phyloP scores from a whole-genome alignment of 2,797 vertebrate species.

The Anolis apletophallus region DNA sequence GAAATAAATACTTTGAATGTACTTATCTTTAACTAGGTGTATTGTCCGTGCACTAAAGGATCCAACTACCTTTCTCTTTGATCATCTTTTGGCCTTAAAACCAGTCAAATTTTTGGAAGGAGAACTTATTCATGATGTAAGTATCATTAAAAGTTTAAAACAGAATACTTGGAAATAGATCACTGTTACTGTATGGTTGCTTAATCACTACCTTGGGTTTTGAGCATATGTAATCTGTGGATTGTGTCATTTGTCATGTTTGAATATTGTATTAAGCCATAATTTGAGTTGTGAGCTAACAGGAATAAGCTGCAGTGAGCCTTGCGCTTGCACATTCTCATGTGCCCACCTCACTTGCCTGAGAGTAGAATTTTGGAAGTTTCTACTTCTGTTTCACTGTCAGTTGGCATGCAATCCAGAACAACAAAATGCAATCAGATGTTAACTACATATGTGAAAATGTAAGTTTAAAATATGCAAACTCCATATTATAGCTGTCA shows the following conservation, averaged over 20 bases:
- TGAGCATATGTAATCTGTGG: not conserved
- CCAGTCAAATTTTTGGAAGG: conserved; percentile 98
- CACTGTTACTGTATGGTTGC: not conserved
- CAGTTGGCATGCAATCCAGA: not conserved
- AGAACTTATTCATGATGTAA: conserved; percentile 98
- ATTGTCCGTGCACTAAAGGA: conserved; percentile 97
- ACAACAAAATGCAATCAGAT: not conserved
- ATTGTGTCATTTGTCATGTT: not conserved
- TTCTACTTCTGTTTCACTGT: not conserved
- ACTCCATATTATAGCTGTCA: not conserved
- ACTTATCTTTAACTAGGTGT: conserved; percentile 82
- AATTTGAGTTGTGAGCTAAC: not conserved
- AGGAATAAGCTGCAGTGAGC: not conserved
- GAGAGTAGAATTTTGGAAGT: not conserved
- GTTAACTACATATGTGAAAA: not conserved
- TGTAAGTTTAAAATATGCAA: not conserved
- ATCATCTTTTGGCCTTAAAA: conserved; percentile 97
- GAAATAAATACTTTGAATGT: conserved; percentile 22
- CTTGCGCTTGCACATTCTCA: not conserved
- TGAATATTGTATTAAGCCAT: not conserved
- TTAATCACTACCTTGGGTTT: not conserved
- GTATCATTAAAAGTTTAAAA: conserved; percentile 77
- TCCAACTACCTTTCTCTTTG: conserved; percentile 95
- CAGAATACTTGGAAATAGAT: not conserved
- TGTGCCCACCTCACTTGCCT: not conserved